Conservation (phyloP, 2,888 invertebrate species). For the Hydrotaea cyrtoneurina region DNA sequence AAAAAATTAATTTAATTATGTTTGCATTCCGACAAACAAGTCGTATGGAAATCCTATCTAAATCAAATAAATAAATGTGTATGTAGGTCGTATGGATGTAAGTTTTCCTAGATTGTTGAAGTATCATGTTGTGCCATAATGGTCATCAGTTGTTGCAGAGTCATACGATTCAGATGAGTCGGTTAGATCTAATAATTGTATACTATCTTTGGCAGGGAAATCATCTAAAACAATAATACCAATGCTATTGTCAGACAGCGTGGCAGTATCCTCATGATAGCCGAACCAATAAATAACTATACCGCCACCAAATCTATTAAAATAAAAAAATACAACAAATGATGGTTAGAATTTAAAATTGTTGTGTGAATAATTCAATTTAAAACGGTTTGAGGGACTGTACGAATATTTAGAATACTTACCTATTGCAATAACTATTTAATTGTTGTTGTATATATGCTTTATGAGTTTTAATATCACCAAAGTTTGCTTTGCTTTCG, state of each 20-base stretch:
- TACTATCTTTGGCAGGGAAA: constrained; percentile 82
- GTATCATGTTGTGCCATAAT: not conserved
- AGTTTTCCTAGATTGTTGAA: not conserved
- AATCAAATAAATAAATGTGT: not conserved
- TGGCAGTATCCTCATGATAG: constrained; percentile 84
- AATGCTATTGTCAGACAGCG: constrained; percentile 84
- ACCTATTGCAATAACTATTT: constrained; percentile 92
- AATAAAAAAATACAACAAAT: too few species aligned
- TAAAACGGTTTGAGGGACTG: too few species aligned
- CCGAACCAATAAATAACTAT: constrained; percentile 98
- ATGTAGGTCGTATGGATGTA: not conserved
- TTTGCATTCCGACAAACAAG: constrained; percentile 18
- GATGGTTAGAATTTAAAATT: too few species aligned
- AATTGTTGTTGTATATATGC: constrained; percentile 92
- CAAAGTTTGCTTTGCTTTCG: constrained; percentile 98
- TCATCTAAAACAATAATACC: constrained; percentile 83
- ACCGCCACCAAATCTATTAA: constrained; percentile 91
- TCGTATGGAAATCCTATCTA: constrained; percentile 14
- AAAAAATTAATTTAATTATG: not conserved
- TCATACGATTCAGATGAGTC: constrained; percentile 17
- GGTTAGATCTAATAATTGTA: constrained; percentile 76
- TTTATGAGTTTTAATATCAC: constrained; percentile 90
- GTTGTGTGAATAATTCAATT: too few species aligned
- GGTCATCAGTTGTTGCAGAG: not conserved
- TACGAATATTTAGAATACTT: too few species aligned